These are phyloP conservation scores for Nerophis lumbriciformis DNA, from an alignment of 2,113 vertebrate species.

Conservation along the genomic window DNA sequence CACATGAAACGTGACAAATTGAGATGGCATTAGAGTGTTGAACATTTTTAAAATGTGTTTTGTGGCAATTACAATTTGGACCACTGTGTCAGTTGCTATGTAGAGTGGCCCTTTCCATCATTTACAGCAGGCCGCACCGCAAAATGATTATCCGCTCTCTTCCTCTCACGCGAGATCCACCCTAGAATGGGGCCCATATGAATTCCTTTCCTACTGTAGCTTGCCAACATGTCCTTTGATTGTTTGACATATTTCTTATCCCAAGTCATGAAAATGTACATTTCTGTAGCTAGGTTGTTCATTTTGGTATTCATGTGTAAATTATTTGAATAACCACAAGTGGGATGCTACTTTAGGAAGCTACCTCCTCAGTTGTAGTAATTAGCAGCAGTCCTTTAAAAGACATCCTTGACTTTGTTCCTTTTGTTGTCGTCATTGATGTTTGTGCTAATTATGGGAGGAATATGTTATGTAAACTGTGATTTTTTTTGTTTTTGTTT, in stretches of 20 bases:
- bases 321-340: constrained; percentile 84
- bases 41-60: no score
- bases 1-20: no score
- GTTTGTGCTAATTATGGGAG: constrained; percentile 84
- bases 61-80: no score
- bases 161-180: no score
- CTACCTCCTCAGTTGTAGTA: constrained; percentile 93
- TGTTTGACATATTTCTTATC: constrained; percentile 20
- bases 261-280: constrained; percentile 43
- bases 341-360: constrained; percentile 92
- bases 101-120: no score
- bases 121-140: no score
- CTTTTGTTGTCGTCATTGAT: constrained; percentile 58
- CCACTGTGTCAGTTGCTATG: no score
- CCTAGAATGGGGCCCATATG: background rate
- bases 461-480: constrained; percentile 86
- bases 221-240: constrained; percentile 47
- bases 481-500: constrained; percentile 77
- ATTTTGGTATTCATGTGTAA: constrained; percentile 68
- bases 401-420: constrained; percentile 68
- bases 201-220: constrained; percentile 17
- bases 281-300: constrained; percentile 37
- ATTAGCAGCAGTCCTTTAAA: constrained; percentile 82
- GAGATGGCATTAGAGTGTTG: no score
- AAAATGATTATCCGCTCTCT: no score